Base-by-base conservation (phyloP, 1,140 invertebrate species). In the Ceratina calcarata region DNA sequence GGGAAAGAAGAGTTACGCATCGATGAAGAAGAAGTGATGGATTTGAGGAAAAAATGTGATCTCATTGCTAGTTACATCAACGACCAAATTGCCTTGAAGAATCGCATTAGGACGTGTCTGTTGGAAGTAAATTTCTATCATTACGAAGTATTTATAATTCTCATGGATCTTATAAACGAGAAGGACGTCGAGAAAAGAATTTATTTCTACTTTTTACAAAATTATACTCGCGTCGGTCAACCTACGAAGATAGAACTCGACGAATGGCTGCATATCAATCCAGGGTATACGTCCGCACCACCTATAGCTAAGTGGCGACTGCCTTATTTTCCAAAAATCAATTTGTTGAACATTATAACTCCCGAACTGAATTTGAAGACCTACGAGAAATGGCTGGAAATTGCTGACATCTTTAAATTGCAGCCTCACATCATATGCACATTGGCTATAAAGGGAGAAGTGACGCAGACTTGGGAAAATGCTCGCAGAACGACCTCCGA, bases 301-400 rank as follows among this genome's bases (percentile, higher is more conserved):
- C 18, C 82, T 20, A 93, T 94, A 65, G 83, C 93, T 15, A 80
- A 92, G 62, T 93, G 90, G 82, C 89, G 93, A 69, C 83, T 94
- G 16, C 93, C 93, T 3, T 93, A 88, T 73, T 57, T 91, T 57
- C 83, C 85, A 8, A 86, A 88, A 80, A 57, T 86, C 22, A 86
- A 90, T n/a, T 77, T 87, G 13, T 92, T 82, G 87, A 89, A 83
- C n/a, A 73, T 91, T 27, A 89, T 92, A 77, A 89, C 87, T 64
- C 87, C 90, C 22, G 93, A 94, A 79, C 86, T 94, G 37, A 93
- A 92, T 84, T 88, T 93, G 32, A 89, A 85, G 58, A 93, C 91
- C 0, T 94, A 93, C 51, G 70, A 91, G 49, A 90, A 91, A 66
- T 94, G 93, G 93, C 83, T 93, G 49, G 74, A 86, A 20, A 90